phyloP scores from a whole-genome alignment of 2,888 invertebrate species.

The Podabrus alpinus region DNA sequence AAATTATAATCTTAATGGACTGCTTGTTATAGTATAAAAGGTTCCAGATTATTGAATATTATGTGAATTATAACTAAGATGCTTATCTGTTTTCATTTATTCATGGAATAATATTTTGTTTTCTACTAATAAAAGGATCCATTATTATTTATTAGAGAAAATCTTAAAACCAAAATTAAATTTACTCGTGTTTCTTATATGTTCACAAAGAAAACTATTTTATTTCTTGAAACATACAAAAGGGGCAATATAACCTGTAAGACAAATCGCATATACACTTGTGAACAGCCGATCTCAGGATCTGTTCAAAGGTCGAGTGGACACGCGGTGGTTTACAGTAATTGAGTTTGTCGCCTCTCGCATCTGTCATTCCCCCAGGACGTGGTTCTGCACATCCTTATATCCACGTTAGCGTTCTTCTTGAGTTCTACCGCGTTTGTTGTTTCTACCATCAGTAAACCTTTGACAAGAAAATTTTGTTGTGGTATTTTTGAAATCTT shows the following conservation, averaged over 20 bases:
- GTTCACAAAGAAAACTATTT: slow-evolving; percentile 6
- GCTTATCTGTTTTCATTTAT: neutral
- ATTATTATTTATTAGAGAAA: neutral
- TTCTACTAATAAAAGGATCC: neutral
- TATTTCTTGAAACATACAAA: slow-evolving; percentile 10
- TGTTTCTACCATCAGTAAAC: neutral
- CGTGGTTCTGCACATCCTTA: slow-evolving; percentile 24
- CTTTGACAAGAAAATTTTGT: neutral
- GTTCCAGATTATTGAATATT: neutral
- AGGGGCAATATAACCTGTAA: slow-evolving; percentile 25
- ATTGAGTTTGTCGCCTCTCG: slow-evolving; percentile 48
- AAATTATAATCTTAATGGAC: neutral
- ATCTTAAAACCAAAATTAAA: slow-evolving; percentile 8
- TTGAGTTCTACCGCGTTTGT: neutral
- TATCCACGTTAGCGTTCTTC: slow-evolving; percentile 19
- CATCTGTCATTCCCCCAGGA: slow-evolving; percentile 46
- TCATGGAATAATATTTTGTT: neutral
- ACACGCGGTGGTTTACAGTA: slow-evolving; percentile 50
- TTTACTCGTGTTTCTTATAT: slow-evolving; percentile 3
- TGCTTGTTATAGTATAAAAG: neutral
- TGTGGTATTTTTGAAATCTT: neutral
- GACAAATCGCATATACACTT: slow-evolving; percentile 23
- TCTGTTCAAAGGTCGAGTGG: slow-evolving; percentile 49
- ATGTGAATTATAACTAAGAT: neutral
- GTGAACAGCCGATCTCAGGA: slow-evolving; percentile 24